Evolutionary conservation across 2,888 invertebrate species (phyloP).

Genomic region (Pyrochroa serraticornis): DNA sequence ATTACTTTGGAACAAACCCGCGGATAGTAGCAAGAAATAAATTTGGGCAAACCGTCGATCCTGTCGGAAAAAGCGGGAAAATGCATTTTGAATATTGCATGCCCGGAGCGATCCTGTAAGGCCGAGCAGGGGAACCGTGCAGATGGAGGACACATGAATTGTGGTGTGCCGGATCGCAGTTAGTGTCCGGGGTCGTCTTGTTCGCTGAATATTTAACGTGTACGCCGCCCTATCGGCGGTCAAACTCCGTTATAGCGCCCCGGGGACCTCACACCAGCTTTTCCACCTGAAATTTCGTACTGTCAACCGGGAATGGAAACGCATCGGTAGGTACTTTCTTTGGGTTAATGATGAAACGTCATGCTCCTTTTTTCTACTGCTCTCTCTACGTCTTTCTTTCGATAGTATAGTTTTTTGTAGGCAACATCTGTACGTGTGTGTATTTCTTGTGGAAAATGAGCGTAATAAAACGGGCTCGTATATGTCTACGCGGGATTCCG

Average conservation of each 20-base stretch:
- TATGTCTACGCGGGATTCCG: slow-evolving; percentile 39
- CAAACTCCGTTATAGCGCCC: slow-evolving; percentile 37
- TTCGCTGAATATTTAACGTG: slow-evolving; percentile 39
- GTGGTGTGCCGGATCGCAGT: slow-evolving; percentile 26
- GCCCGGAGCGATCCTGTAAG: too few species aligned
- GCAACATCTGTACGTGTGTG: slow-evolving; percentile 6
- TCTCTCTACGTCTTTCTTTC: too few species aligned
- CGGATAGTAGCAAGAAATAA: too few species aligned
- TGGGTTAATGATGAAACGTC: slow-evolving; percentile 18
- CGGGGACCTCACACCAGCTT: slow-evolving; percentile 28
- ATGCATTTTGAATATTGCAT: too few species aligned
- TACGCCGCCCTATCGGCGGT: slow-evolving; percentile 36
- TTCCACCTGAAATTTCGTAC: slow-evolving; percentile 23
- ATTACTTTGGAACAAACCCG: too few species aligned
- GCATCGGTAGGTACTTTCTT: slow-evolving; percentile 15
- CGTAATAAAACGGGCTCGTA: slow-evolving; percentile 45
- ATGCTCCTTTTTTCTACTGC: slow-evolving; percentile 4
- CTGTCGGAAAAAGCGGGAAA: too few species aligned
- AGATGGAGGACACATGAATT: slow-evolving; percentile 26
- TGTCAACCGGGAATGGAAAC: slow-evolving; percentile 26
- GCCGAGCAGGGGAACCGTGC: not conserved
- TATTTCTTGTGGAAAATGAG: slow-evolving; percentile 38
- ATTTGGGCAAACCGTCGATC: too few species aligned
- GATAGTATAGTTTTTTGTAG: slow-evolving; percentile 12
- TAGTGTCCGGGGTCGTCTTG: slow-evolving; percentile 35